Evolutionary conservation across 2,888 invertebrate species (phyloP).

Genomic region (Epirrhoe tristata): DNA sequence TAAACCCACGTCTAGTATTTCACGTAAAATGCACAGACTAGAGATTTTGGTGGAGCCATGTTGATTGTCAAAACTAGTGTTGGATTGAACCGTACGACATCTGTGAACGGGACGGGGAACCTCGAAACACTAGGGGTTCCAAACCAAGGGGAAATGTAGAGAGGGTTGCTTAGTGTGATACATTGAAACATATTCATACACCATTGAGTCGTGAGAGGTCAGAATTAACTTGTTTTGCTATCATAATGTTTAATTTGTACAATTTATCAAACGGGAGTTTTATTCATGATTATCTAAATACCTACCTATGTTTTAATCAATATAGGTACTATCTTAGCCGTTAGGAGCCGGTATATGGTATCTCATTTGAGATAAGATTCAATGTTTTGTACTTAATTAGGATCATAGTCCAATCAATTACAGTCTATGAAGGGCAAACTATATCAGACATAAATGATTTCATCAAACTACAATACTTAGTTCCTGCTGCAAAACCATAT

Average conservation of each 20-base stretch:
- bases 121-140: conserved; percentile 20
- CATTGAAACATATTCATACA: conserved; percentile 22
- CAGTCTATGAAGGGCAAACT: conserved; percentile 12
- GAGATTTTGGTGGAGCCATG: conserved; percentile 43
- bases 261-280: not conserved
- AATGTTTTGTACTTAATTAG: not conserved
- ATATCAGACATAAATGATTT: not conserved
- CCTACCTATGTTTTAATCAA: not conserved
- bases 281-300: not conserved
- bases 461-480: not conserved
- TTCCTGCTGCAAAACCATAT: not conserved
- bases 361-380: conserved; percentile 17
- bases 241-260: not conserved
- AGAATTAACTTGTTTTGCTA: conserved; percentile 21
- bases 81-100: conserved; percentile 42
- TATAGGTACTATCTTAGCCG: not conserved
- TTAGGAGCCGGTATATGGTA: not conserved
- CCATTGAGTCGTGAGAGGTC: conserved; percentile 42
- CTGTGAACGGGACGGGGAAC: conserved; percentile 41
- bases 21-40: conserved; percentile 25
- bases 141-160: conserved; percentile 20
- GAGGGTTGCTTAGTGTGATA: conserved; percentile 24
- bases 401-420: conserved; percentile 10
- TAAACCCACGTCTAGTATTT: conserved; percentile 16
- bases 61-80: conserved; percentile 48